Base-by-base conservation (phyloP, 2,888 invertebrate genomes). In the Dorcus parallelipipedus region DNA sequence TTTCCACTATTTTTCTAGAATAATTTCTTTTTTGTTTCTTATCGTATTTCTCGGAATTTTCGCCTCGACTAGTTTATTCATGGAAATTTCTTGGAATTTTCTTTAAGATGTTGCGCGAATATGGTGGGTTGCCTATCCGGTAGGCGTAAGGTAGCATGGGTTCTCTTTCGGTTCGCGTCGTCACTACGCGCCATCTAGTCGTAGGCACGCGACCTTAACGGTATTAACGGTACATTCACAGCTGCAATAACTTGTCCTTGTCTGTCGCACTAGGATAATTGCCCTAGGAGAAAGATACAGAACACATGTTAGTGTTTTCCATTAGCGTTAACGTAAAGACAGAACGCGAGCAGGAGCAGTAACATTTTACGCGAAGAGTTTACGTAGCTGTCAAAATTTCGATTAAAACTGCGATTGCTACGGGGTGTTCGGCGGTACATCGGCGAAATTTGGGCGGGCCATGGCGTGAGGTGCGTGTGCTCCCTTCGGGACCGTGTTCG, bases 161-260 rank as follows among this genome's bases (percentile, higher is more conserved):
- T 33, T 33, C 26, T 33, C 26, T 33, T 33, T 33, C 26, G 6
- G 26, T 6, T 7, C 7, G 6, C 26, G 26, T 33, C 26, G 26
- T 33, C 26, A 33, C 26, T 33, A 33, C 26, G 56, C 56, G 56
- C 51, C 56, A 56, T 50, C 56, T 56, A 56, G 26, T 33, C 51
- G 51, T 45, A 45, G 9, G 40, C 38, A 50, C 51, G 51, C 50
- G 39, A 50, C 51, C 50, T 51, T 51, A 56, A 45, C 45, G 45
- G 10, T 49, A 47, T 17, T 60, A 60, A 60, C 60, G 56, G 60
- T 56, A 60, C 49, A 56, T 60, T 56, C 53, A 60, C 60, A 60
- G 60, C 60, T 60, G 60, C 60, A 53, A 43, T 49, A 26, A 9
- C 43, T 26, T 9, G 9, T 26, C 49, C 49, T 20, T 39, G 49